Conservation (phyloP, 2,888 invertebrate genomes). For the Lissonota sp. region DNA sequence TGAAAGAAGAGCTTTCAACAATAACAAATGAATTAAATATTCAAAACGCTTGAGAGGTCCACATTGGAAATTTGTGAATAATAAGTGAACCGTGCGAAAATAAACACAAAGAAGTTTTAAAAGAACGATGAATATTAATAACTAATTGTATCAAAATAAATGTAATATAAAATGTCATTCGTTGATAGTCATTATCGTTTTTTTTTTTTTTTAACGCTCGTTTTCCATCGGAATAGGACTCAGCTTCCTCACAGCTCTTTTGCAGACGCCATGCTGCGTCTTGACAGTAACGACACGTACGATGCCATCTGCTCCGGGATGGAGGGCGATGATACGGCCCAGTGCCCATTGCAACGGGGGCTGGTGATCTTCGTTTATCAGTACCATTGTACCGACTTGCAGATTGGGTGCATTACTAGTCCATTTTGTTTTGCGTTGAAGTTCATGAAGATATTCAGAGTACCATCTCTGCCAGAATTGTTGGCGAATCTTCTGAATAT, state of each 20-base stretch:
- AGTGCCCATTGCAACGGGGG: constrained; percentile 72
- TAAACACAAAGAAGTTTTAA: too few species aligned
- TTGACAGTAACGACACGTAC: constrained; percentile 71
- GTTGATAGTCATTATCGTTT: too few species aligned
- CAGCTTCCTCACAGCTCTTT: constrained; percentile 59
- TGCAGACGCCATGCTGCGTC: constrained; percentile 61
- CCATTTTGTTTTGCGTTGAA: constrained; percentile 54
- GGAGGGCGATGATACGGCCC: constrained; percentile 67
- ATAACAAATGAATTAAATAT: too few species aligned
- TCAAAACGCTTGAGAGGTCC: too few species aligned
- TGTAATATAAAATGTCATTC: too few species aligned
- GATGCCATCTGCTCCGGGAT: constrained; percentile 72
- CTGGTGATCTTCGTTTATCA: constrained; percentile 73
- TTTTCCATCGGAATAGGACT: constrained; percentile 63
- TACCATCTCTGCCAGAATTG: constrained; percentile 56
- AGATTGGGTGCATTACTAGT: constrained; percentile 47
- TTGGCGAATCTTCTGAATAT: constrained; percentile 59
- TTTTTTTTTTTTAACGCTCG: not conserved
- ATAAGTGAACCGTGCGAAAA: too few species aligned
- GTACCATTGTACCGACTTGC: constrained; percentile 70
- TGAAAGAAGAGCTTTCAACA: too few species aligned
- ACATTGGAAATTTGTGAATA: too few species aligned
- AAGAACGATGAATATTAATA: too few species aligned
- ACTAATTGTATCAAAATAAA: too few species aligned
- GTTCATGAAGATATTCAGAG: constrained; percentile 55